Evolutionary conservation across 2,888 invertebrate species (phyloP).

Genomic region (Epirrhoe tristata): DNA sequence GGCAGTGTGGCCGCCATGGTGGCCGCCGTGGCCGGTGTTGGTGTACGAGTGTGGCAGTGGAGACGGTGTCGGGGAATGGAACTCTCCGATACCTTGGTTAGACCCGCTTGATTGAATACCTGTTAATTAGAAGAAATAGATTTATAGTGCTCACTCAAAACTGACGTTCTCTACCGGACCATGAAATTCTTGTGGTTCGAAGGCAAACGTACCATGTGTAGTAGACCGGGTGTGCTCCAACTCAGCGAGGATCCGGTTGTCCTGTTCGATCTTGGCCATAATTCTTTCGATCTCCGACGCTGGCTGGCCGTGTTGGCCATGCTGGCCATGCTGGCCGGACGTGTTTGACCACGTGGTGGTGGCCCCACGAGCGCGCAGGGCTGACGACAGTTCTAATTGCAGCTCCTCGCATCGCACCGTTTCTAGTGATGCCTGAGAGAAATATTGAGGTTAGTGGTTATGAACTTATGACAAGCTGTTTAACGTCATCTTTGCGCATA

Average conservation of each 20-base stretch:
- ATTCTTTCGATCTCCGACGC: slow-evolving; percentile 95
- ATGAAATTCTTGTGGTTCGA: neutral
- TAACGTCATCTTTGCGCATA: too few relatives aligned
- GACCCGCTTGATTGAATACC: slow-evolving; percentile 89
- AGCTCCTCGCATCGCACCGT: slow-evolving; percentile 94
- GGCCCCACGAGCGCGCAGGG: slow-evolving; percentile 83
- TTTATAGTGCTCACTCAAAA: neutral
- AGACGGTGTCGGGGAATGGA: slow-evolving; percentile 86
- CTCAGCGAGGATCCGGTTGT: slow-evolving; percentile 95
- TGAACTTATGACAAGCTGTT: too few relatives aligned
- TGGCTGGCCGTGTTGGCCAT: slow-evolving; percentile 56
- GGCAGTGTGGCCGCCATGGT: slow-evolving; percentile 63
- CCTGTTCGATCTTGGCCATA: slow-evolving; percentile 97
- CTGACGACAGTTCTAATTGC: slow-evolving; percentile 93
- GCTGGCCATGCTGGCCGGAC: slow-evolving; percentile 53
- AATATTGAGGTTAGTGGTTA: neutral
- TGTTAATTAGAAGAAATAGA: slow-evolving; percentile 45
- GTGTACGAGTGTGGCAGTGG: slow-evolving; percentile 85
- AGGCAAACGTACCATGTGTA: slow-evolving; percentile 83
- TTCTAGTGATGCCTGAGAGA: slow-evolving; percentile 86
- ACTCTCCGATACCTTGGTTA: slow-evolving; percentile 89
- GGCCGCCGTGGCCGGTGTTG: slow-evolving; percentile 57
- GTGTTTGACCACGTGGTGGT: slow-evolving; percentile 71
- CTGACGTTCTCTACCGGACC: neutral
- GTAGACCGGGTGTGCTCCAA: slow-evolving; percentile 93